A percentile compares a stretch with the other conserved stretches of the same genome.
Evolutionary conservation across 2,888 invertebrate genomes (phyloP).

Genomic region (Drosophila sordidapex): DNA sequence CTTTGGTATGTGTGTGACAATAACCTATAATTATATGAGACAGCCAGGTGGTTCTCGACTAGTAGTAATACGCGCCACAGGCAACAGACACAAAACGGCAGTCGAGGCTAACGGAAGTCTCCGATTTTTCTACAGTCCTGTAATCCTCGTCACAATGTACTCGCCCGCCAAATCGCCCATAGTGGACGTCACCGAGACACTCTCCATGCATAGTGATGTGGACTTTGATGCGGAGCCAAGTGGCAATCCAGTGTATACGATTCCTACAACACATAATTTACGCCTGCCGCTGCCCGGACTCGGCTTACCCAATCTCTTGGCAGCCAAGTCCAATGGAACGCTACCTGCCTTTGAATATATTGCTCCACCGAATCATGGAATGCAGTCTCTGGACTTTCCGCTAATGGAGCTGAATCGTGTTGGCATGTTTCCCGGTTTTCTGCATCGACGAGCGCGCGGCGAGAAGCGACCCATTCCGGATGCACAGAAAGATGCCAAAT

Average conservation of each 20-base stretch:
- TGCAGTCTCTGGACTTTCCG: conserved; percentile 74
- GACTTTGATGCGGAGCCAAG: conserved; percentile 54
- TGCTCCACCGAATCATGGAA: conserved; percentile 67
- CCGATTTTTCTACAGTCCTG: not conserved
- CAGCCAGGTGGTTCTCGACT: conserved; percentile 27
- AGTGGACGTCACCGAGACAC: conserved; percentile 79
- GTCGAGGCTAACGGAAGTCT: conserved; percentile 63
- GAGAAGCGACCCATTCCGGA: conserved; percentile 95
- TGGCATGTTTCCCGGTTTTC: conserved; percentile 77
- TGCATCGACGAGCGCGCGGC: conserved; percentile 88
- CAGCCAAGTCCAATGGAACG: conserved; percentile 47
- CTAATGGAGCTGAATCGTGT: conserved; percentile 82
- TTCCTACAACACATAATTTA: conserved; percentile 43
- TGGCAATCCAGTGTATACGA: conserved; percentile 21
- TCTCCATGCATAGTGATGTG: conserved; percentile 59
- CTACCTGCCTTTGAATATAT: conserved; percentile 82
- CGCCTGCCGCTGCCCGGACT: conserved; percentile 58
- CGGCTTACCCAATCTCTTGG: conserved; percentile 56
- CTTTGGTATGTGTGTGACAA: conserved; percentile 41
- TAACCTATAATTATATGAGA: conserved; percentile 65
- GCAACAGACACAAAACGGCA: conserved; percentile 53
- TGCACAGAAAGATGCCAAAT: conserved; percentile 95
- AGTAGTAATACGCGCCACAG: conserved; percentile 20
- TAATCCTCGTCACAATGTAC: conserved; percentile 45
- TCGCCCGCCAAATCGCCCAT: conserved; percentile 75